Evolutionary conservation across 2,797 vertebrate genomes (phyloP), one percentile per base, ranked within the genome.

Genomic region (Pelochelys cantorii): DNA sequence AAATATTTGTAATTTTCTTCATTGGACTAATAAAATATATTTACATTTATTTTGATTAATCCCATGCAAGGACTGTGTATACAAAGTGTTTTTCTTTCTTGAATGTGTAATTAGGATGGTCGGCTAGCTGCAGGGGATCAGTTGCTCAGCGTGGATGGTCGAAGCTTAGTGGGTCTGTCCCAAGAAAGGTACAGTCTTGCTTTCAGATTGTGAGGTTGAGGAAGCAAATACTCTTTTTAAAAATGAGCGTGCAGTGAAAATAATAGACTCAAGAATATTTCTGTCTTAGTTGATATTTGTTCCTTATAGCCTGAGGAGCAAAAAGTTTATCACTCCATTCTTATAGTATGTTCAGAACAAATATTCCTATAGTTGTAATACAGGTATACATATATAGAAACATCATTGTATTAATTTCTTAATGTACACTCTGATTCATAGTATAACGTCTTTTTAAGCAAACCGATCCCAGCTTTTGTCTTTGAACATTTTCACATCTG

Each of bases 81-180:
- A 56, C 57, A 81, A 81, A 31, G 20, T 34, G 7, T 29, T 65
- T 57, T 48, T 96, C 34, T 92, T 20, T 60, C 23, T 22, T 37
- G 31, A 52, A 11, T 22, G 5, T 1, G 22, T 85, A 5, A 90
- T 48, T 96, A 99, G 99, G 99, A 99, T 65, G 99, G 99, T 0
- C 99, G 99, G 27, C 96, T 99, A 93, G 99, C 99, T 11, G 99
- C 99, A 54, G 99, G 99, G 4, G 99, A 99, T 97, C 99, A 99
- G 98, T 74, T 99, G 93, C 97, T 99, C 87, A 99, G 99, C n/a
- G 99, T 99, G 89, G 99, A 99, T 31, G 99, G 99, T 7, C 98
- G 99, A 78, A 99, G 99, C 94, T 98, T 99, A 92, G 99, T 99
- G 29, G 99, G 99, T 48, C 98, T 99, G 31, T 99, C 99, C 82